Evolutionary conservation across 1,140 invertebrate genomes (phyloP).

Genomic region (Conus ventricosus): DNA sequence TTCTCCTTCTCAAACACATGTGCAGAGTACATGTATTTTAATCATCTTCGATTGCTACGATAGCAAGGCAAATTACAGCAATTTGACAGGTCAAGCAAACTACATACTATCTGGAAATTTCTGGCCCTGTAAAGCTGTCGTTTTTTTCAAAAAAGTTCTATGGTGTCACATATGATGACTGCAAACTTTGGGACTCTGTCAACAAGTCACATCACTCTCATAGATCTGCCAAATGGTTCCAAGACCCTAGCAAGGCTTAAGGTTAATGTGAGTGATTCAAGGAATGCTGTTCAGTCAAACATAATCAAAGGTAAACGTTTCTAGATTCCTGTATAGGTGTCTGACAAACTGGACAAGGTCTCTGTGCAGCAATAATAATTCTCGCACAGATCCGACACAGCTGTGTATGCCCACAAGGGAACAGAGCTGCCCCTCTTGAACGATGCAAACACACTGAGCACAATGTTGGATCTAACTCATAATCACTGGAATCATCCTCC

Average conservation of each 20-base stretch:
- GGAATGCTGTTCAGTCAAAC: neutral
- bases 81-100: no score
- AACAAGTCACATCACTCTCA: neutral
- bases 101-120: no score
- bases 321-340: conserved; percentile 36
- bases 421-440: conserved; percentile 30
- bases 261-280: neutral
- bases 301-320: conserved; percentile 28
- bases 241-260: neutral
- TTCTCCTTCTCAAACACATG: no score
- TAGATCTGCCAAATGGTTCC: neutral
- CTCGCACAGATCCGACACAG: conserved; percentile 34
- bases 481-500: conserved; percentile 16
- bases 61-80: no score
- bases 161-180: neutral
- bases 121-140: no score
- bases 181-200: neutral
- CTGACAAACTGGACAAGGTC: conserved; percentile 41
- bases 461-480: conserved; percentile 24
- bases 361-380: conserved; percentile 30
- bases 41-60: no score
- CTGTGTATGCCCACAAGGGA: conserved; percentile 42
- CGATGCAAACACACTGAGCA: conserved; percentile 36
- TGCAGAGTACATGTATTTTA: no score
- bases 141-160: no score